Conservation (phyloP, 2,113 vertebrate genomes). For the Pteropus alecto region DNA sequence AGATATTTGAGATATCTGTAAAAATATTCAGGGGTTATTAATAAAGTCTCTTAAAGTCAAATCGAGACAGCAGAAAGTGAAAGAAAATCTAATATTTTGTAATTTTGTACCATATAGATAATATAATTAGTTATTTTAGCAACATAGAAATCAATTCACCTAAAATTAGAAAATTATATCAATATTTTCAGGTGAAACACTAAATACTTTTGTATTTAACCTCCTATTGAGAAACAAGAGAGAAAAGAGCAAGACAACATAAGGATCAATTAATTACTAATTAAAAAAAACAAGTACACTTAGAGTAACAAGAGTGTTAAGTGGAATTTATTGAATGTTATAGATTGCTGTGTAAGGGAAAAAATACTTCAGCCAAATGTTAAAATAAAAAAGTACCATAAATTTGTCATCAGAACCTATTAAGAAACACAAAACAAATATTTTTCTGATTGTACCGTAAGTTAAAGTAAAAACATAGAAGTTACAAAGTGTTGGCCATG, state of each 20-base stretch:
- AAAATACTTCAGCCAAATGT: neutral
- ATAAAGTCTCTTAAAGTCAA: neutral
- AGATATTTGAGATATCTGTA: neutral
- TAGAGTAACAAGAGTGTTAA: neutral
- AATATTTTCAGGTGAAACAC: constrained; percentile 22
- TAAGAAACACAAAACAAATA: neutral
- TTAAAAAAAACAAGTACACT: neutral
- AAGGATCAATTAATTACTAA: neutral
- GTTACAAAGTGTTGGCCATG: neutral
- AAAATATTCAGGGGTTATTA: neutral
- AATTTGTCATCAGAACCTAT: neutral
- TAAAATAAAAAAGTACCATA: constrained; percentile 11
- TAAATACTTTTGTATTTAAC: neutral
- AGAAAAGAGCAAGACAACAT: neutral
- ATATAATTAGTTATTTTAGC: neutral
- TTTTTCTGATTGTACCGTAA: neutral
- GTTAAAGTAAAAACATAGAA: neutral
- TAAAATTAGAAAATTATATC: neutral
- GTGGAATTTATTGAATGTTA: neutral
- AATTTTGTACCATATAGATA: neutral
- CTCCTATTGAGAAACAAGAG: neutral
- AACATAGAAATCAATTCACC: neutral
- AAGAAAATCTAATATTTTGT: neutral
- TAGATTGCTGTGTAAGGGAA: neutral
- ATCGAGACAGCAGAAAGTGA: neutral